phyloP scores from a whole-genome alignment of 2,888 invertebrate genomes.

The Drosophila gaucha region DNA sequence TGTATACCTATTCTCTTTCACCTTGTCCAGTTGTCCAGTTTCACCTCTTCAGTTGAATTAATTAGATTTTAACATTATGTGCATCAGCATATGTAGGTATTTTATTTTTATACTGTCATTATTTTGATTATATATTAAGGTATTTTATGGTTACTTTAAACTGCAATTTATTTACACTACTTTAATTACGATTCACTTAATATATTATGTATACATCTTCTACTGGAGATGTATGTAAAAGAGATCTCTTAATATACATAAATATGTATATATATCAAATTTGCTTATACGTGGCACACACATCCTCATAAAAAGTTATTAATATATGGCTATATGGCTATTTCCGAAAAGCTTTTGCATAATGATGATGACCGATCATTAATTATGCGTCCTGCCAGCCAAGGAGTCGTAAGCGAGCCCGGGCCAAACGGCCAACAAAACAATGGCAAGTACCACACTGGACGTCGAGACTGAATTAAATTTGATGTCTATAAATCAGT shows the following conservation, averaged over 20 bases:
- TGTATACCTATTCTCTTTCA: too few relatives aligned
- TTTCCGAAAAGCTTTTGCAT: conserved; percentile 35
- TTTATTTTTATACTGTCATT: too few relatives aligned
- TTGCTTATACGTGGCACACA: background rate
- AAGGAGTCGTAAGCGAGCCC: conserved; percentile 22
- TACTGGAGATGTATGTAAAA: background rate
- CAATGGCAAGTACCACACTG: conserved; percentile 38
- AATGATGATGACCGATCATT: conserved; percentile 53
- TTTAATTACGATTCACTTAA: too few relatives aligned
- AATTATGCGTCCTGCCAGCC: conserved; percentile 41
- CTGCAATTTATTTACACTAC: too few relatives aligned
- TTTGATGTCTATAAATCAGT: conserved; percentile 59
- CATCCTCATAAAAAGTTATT: conserved; percentile 5
- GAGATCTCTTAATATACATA: background rate
- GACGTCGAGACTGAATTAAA: conserved; percentile 30
- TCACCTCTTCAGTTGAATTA: too few relatives aligned
- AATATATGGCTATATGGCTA: conserved; percentile 41
- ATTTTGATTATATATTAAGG: too few relatives aligned
- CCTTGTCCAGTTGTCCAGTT: too few relatives aligned
- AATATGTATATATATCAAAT: background rate
- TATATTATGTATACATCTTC: too few relatives aligned
- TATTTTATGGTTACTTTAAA: too few relatives aligned
- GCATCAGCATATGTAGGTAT: too few relatives aligned
- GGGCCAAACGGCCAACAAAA: too few relatives aligned
- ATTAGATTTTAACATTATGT: too few relatives aligned